Conservation (phyloP, 2,888 invertebrate species). For the Toxonevra muliebris region DNA sequence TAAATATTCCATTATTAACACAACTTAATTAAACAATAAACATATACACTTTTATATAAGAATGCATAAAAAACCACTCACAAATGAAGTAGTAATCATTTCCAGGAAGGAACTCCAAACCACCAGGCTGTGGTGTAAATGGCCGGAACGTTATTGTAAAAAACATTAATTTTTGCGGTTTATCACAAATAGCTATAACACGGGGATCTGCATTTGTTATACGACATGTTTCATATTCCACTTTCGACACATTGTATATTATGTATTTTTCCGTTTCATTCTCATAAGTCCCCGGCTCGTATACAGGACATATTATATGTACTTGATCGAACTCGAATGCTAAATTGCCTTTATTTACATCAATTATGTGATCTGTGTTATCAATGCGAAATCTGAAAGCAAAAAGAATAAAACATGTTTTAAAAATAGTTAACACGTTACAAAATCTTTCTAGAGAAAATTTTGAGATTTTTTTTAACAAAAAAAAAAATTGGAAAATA, state of each 20-base stretch:
- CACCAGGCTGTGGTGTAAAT: constrained; percentile 94
- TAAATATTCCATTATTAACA: too few relatives aligned
- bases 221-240: constrained; percentile 95
- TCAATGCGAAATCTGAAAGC: constrained; percentile 86
- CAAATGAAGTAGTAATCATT: constrained; percentile 93
- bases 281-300: constrained; percentile 85
- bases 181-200: constrained; percentile 95
- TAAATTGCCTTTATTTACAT: constrained; percentile 92
- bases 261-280: constrained; percentile 91
- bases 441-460: too few relatives aligned
- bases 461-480: too few relatives aligned
- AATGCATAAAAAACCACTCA: constrained; percentile 59
- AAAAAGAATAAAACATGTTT: too few relatives aligned
- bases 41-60: not conserved
- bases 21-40: constrained; percentile 11
- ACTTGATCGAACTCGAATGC: constrained; percentile 96
- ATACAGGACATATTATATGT: constrained; percentile 93
- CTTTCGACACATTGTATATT: constrained; percentile 96
- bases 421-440: too few relatives aligned
- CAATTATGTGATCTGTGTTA: constrained; percentile 96
- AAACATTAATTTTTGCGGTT: constrained; percentile 92
- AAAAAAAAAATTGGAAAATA: too few relatives aligned
- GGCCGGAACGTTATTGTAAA: constrained; percentile 96
- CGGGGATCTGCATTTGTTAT: constrained; percentile 94
- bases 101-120: constrained; percentile 91